Percentiles rank a stretch among this genome's conserved stretches.
Evolutionary conservation across 2,797 vertebrate genomes (phyloP).

Genomic region (Pangasius macronema): DNA sequence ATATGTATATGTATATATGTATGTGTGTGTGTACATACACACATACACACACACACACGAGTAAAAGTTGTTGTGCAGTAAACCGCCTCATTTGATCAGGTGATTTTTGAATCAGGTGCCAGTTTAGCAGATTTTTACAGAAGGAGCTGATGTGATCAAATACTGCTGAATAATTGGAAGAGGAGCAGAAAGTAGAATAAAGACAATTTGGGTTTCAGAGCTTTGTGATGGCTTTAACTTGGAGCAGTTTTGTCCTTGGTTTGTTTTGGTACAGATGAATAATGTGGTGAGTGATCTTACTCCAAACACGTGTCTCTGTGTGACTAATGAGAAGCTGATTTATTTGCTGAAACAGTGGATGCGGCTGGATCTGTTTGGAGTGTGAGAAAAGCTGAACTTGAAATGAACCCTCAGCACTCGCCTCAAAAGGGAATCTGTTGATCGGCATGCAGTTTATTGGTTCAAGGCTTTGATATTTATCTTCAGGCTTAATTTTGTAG

Average conservation of each 20-base stretch:
- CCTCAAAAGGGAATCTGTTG: constrained; percentile 37
- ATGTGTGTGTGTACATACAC: no score
- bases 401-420: constrained; percentile 33
- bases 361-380: constrained; percentile 37
- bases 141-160: not conserved
- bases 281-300: constrained; percentile 42
- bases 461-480: constrained; percentile 36
- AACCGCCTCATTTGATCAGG: not conserved
- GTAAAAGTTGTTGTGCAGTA: not conserved
- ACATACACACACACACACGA: no score
- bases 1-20: no score
- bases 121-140: not conserved
- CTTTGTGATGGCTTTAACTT: constrained; percentile 21
- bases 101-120: not conserved
- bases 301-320: constrained; percentile 46
- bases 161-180: not conserved
- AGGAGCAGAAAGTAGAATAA: not conserved
- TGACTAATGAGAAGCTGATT: constrained; percentile 51
- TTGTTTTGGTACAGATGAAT: constrained; percentile 41
- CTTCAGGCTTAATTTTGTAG: constrained; percentile 18
- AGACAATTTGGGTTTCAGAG: not conserved
- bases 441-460: constrained; percentile 33
- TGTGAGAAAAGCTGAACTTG: constrained; percentile 43
- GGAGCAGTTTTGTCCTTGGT: constrained; percentile 25
- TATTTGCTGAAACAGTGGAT: constrained; percentile 38